Evolutionary conservation across 92 coral and sea anemone species (phyloP).

Genomic region (Zoanthus sociatus): DNA sequence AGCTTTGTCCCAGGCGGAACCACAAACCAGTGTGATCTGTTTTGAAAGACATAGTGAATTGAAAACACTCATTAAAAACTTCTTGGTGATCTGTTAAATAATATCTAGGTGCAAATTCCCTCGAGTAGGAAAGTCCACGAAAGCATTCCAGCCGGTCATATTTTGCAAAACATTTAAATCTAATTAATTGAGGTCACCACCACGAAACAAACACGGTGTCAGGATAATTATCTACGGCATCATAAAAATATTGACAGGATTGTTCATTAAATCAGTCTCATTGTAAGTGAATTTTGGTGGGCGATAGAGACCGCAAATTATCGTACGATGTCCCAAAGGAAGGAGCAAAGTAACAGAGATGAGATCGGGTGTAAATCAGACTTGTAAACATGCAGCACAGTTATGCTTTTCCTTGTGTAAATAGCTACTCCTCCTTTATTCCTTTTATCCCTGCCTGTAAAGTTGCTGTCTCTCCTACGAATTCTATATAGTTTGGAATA

Average conservation of each 20-base stretch:
- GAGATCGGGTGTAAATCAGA: conserved; percentile 10
- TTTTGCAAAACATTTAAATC: neutral
- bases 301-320: conserved; percentile 13
- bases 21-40: too few relatives aligned
- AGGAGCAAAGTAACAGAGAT: neutral
- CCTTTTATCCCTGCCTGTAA: conserved; percentile 52
- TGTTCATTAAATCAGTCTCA: neutral
- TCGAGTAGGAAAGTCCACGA: neutral
- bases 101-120: conserved; percentile 43
- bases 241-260: neutral
- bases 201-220: conserved; percentile 26
- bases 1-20: too few relatives aligned
- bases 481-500: conserved; percentile 28
- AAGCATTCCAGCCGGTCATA: conserved; percentile 11
- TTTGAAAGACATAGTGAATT: too few relatives aligned
- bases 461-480: conserved; percentile 64
- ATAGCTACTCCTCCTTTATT: conserved; percentile 71
- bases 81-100: neutral
- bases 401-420: conserved; percentile 54
- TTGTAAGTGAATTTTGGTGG: conserved; percentile 26
- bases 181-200: conserved; percentile 45
- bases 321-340: conserved; percentile 3
- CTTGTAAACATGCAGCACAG: conserved; percentile 53
- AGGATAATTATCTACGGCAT: conserved; percentile 23
- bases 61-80: too few relatives aligned